phyloP scores from a whole-genome alignment of 2,888 invertebrate genomes.

The Drosophila acutilabella region DNA sequence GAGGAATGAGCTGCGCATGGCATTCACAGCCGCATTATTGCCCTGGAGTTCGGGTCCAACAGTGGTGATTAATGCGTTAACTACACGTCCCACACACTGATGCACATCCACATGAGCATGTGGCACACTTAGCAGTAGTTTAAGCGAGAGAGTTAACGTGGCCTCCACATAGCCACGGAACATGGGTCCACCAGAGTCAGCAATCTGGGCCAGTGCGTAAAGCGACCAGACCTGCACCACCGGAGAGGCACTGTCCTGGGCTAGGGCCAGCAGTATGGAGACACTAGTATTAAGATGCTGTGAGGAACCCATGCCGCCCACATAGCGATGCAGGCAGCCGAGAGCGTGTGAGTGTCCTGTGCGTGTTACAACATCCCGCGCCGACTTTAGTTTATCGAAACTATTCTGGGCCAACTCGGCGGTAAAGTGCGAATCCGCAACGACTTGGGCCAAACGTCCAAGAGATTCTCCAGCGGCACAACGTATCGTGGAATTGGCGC shows the following conservation, averaged over 20 bases:
- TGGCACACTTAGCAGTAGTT: constrained; percentile 94
- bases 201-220: constrained; percentile 97
- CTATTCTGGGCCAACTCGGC: constrained; percentile 95
- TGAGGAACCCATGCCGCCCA: constrained; percentile 98
- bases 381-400: constrained; percentile 94
- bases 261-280: constrained; percentile 96
- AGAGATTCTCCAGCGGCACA: constrained; percentile 98
- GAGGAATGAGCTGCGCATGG: constrained; percentile 93
- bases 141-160: constrained; percentile 94
- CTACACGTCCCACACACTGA: constrained; percentile 95
- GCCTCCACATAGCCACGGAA: constrained; percentile 99
- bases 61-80: constrained; percentile 98
- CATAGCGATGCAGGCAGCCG: constrained; percentile 97
- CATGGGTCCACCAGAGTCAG: constrained; percentile 99
- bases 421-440: constrained; percentile 94
- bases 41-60: constrained; percentile 98
- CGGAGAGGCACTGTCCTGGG: constrained; percentile 96
- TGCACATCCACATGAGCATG: constrained; percentile 96
- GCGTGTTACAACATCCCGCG: constrained; percentile 93
- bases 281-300: constrained; percentile 97
- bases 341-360: constrained; percentile 96
- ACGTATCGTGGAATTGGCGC: constrained; percentile 91
- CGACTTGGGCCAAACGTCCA: constrained; percentile 96
- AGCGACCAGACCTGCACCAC: constrained; percentile 99
- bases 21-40: constrained; percentile 90